phyloP scores from a whole-genome alignment of 1,140 invertebrate species.

The Melipona quadrifasciata region DNA sequence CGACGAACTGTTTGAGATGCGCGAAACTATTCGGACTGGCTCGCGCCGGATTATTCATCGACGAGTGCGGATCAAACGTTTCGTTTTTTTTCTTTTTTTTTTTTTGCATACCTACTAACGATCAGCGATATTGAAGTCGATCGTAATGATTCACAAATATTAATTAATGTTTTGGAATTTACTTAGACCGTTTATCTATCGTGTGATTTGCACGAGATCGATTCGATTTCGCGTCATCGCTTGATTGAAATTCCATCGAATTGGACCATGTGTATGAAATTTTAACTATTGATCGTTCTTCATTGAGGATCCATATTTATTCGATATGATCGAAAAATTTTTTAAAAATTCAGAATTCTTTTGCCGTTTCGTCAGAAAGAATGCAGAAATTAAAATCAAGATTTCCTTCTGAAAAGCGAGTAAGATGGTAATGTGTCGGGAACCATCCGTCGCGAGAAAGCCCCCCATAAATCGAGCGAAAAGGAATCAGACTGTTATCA shows the following conservation, averaged over 20 bases:
- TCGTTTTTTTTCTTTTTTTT: neutral
- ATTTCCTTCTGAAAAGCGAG: neutral
- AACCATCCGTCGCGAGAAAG: neutral
- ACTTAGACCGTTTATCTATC: no score
- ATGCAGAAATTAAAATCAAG: neutral
- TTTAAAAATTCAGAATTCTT: no score
- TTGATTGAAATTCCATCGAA: no score
- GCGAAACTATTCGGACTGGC: conserved; percentile 1
- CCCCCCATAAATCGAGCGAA: neutral
- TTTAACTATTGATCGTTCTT: no score
- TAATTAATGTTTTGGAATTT: neutral
- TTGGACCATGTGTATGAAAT: no score
- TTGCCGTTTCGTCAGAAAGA: neutral
- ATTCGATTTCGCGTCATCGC: no score
- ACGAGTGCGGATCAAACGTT: neutral
- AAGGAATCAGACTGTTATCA: conserved; percentile 11
- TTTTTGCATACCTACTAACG: neutral
- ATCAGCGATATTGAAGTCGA: neutral
- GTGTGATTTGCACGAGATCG: no score
- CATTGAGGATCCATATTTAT: no score
- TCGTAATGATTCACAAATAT: no score
- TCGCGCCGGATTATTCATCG: conserved; percentile 2
- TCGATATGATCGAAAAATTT: no score
- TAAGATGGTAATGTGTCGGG: neutral
- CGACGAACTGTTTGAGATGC: conserved; percentile 44